Conservation (phyloP, 2,888 invertebrate species). For the Poecilobothrus nobilitatus region DNA sequence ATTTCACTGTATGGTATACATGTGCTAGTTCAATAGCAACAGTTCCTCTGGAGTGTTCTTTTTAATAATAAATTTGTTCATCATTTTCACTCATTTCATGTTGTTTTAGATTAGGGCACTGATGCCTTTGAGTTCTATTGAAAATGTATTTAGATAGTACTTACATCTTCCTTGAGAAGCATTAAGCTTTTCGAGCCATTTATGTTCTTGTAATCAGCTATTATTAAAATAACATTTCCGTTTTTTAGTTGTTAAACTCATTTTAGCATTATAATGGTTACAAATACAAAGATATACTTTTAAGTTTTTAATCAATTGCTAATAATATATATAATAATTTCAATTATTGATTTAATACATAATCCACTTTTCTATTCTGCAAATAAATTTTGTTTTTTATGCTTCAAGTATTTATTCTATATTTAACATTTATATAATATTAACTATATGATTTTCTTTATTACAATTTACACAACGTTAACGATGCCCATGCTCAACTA, state of each 20-base stretch:
- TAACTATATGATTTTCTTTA: no score
- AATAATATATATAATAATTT: conserved; percentile 6
- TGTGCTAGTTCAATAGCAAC: neutral
- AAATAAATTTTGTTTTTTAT: conserved; percentile 10
- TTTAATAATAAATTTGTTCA: conserved; percentile 8
- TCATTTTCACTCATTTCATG: conserved; percentile 11
- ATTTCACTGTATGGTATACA: conserved; percentile 11
- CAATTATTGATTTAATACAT: neutral
- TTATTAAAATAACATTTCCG: conserved; percentile 10
- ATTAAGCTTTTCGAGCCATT: neutral
- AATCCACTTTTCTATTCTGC: neutral
- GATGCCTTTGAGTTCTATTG: neutral
- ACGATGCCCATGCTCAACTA: no score
- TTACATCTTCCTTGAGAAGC: conserved; percentile 2
- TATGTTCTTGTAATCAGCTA: conserved; percentile 2
- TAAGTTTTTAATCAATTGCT: neutral
- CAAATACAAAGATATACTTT: neutral
- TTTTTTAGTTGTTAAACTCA: neutral
- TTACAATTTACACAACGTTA: no score
- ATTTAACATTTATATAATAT: no score
- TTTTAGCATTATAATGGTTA: neutral
- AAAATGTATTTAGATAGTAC: conserved; percentile 9
- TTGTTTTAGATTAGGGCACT: neutral
- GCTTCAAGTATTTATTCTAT: no score
- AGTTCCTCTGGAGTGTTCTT: conserved; percentile 9